These are phyloP conservation scores for Lissocephala sabroskyi DNA, from an alignment of 2,888 invertebrate species.

Conservation along the genomic window DNA sequence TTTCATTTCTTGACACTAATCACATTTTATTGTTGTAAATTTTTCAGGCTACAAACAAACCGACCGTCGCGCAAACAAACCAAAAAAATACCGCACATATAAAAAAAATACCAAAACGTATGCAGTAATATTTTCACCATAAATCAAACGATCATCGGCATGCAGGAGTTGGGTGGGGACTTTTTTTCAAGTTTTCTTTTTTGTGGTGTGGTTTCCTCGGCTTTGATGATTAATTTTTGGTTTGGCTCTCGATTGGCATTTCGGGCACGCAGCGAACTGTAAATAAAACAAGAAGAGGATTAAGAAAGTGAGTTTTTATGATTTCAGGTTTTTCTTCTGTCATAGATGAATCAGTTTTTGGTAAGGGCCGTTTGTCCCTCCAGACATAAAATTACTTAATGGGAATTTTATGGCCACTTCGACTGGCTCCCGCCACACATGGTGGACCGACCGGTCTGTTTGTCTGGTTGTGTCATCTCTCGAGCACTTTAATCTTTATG, in stretches of 20 bases:
- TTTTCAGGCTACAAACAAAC: slow-evolving; percentile 5
- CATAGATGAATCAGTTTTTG: neutral
- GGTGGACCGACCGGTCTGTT: neutral
- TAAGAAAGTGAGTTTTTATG: neutral
- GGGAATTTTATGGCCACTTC: neutral
- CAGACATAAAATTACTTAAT: neutral
- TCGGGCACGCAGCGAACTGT: slow-evolving; percentile 8
- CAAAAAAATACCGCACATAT: slow-evolving; percentile 1
- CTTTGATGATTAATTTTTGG: neutral
- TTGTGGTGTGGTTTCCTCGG: neutral
- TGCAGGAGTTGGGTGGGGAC: too few species aligned
- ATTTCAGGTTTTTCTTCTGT: neutral
- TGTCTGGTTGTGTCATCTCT: neutral
- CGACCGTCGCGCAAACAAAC: too few species aligned
- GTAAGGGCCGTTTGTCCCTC: neutral
- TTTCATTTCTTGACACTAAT: slow-evolving; percentile 39
- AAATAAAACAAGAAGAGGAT: slow-evolving; percentile 5
- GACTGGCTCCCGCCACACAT: neutral
- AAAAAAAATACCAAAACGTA: neutral
- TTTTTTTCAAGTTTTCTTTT: slow-evolving; percentile 1
- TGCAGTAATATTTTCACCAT: slow-evolving; percentile 4
- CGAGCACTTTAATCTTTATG: neutral
- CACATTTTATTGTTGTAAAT: slow-evolving; percentile 34
- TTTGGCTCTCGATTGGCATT: slow-evolving; percentile 7
- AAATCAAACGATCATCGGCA: too few species aligned